Evolutionary conservation across 2,113 vertebrate genomes (phyloP).

Genomic region (Holacanthus passer): DNA sequence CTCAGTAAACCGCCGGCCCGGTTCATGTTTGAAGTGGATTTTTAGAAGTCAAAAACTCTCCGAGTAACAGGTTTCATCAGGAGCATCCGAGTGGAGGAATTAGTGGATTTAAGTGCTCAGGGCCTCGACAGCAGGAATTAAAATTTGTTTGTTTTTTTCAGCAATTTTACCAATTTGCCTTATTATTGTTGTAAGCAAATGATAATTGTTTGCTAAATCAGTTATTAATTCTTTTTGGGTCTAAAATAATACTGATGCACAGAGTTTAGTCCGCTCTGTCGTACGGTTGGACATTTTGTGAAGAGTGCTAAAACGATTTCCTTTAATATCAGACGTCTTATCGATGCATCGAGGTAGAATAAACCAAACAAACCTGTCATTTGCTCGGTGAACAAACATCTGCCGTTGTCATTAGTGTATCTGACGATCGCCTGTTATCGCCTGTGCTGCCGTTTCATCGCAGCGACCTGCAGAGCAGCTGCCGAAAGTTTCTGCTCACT

Average conservation of each 20-base stretch:
- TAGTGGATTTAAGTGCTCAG: background rate
- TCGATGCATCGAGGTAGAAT: background rate
- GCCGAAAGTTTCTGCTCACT: conserved; percentile 32
- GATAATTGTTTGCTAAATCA: background rate
- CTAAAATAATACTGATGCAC: background rate
- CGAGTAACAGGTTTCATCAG: background rate
- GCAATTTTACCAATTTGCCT: background rate
- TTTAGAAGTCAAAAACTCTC: background rate
- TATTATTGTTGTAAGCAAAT: background rate
- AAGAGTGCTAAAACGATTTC: no score
- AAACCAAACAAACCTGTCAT: background rate
- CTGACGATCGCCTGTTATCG: conserved; percentile 2
- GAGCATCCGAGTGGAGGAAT: background rate
- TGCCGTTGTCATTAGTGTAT: background rate
- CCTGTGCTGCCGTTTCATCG: conserved; percentile 40
- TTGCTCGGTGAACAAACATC: background rate
- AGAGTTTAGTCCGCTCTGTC: background rate
- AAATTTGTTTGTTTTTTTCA: background rate
- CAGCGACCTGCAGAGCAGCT: conserved; percentile 48
- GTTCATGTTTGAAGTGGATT: background rate
- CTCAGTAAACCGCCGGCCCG: background rate
- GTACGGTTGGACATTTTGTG: no score
- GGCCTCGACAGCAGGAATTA: background rate
- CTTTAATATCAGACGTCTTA: background rate
- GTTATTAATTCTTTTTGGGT: no score